phyloP scores from a whole-genome alignment of 2,797 vertebrate species.

The Bucorvus abyssinicus region DNA sequence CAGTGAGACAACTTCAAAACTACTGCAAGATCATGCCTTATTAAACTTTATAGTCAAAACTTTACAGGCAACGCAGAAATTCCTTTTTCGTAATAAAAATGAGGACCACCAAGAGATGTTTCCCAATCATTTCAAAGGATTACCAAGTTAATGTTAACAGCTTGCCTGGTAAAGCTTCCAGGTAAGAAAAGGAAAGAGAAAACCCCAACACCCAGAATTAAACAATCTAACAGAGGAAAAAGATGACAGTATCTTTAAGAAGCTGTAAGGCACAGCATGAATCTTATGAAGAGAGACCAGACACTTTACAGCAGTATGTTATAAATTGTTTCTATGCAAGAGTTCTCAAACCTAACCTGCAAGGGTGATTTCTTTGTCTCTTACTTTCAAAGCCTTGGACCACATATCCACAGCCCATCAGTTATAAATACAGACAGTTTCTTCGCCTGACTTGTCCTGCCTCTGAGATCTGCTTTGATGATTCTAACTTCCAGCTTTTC shows the following conservation, averaged over 20 bases:
- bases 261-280: accelerated
- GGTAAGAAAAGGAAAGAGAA: not conserved
- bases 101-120: not conserved
- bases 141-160: not conserved
- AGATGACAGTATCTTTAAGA: not conserved
- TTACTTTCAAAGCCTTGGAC: not conserved
- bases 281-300: not conserved
- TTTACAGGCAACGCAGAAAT: not conserved
- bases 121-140: not conserved
- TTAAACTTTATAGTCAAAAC: not conserved
- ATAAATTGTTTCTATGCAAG: not conserved
- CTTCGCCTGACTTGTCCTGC: not conserved
- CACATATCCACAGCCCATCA: not conserved
- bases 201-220: not conserved
- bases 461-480: not conserved
- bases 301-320: not conserved
- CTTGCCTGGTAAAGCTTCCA: not conserved
- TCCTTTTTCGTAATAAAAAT: not conserved
- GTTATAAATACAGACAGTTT: not conserved
- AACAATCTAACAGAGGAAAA: not conserved
- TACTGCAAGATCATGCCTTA: not conserved
- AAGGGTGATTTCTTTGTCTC: not conserved
- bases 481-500: not conserved
- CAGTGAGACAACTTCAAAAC: not conserved
- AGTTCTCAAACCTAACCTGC: not conserved